Evolutionary conservation across 2,113 vertebrate species (phyloP), one percentile per base, ranked within the genome.

Genomic region (Lanius collurio): DNA sequence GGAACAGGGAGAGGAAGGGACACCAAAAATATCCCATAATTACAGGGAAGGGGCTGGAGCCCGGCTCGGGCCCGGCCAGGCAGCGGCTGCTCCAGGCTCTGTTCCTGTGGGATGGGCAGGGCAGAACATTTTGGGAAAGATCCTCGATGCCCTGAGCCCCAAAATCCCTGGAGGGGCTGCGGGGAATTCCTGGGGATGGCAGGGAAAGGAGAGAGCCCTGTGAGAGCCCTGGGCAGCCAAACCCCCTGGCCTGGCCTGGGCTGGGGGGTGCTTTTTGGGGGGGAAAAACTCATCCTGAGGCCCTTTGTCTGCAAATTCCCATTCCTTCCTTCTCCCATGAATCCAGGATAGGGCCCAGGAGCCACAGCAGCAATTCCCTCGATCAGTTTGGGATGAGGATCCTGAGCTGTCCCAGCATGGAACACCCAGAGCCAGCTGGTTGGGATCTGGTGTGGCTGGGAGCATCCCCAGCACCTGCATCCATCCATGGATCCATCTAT

Each of bases 1-100:
- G 95, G 97, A 98, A 98, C 97, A 97, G 97, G 87, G 94, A 96
- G 95, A 97, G 98, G 98, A 98, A 98, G 97, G 97, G 95, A 94
- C 87, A 68, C 93, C 97, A 97, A 98, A 98, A 98, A 98, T 98
- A 98, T 73, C 94, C 47, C 71, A 9, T 98, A 98, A 98, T 98
- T 98, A 98, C 97, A 98, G 96, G 96, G 93, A 67, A 41, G 53
- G 78, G 92, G 81, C 73, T 52, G 93, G 93, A 92, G 97, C 91
- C 91, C 94, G 94, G 89, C 78, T 46, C 73, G 64, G 68, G 91
- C 94, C 95, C 69, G 85, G 97, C 94, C 90, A 92, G 64, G 67
- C 60, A 79, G 84, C 57, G 75, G 89, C 79, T 84, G 91, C 92
- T 87, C 82, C 90, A 39, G 91, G 83, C 73, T 83, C 84, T 88